A percentile compares a stretch with the other conserved stretches of the same genome.
Evolutionary conservation across 2,888 invertebrate species (phyloP).

Genomic region (Masnerella sp.): DNA sequence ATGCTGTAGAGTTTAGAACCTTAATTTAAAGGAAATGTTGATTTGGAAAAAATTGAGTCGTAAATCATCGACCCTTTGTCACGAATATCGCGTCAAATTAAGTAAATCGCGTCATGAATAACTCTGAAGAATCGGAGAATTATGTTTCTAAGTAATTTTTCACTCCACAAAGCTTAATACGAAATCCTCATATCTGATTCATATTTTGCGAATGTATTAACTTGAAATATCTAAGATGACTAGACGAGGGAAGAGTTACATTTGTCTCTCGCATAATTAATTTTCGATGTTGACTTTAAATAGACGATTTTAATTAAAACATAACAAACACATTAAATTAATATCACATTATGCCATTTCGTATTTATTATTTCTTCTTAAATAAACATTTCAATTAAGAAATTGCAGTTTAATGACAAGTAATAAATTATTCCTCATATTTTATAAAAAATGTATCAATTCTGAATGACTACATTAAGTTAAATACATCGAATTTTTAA

Average conservation of each 20-base stretch:
- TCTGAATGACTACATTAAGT: no score
- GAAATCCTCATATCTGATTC: constrained; percentile 23
- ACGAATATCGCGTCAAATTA: background rate
- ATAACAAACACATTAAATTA: no score
- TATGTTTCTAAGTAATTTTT: constrained; percentile 32
- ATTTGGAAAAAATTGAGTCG: background rate
- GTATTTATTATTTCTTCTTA: no score
- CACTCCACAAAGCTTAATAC: constrained; percentile 12
- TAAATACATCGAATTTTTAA: no score
- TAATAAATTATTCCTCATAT: no score
- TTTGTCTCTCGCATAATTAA: constrained; percentile 22
- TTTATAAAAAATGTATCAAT: no score
- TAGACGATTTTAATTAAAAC: no score
- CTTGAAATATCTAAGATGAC: constrained; percentile 2
- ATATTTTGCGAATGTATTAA: constrained; percentile 24
- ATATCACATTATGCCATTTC: no score
- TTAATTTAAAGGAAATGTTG: background rate
- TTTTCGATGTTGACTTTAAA: constrained; percentile 5
- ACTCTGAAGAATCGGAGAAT: constrained; percentile 31
- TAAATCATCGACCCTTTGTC: background rate
- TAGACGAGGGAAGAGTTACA: constrained; percentile 18
- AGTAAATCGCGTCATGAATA: constrained; percentile 19
- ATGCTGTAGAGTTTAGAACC: no score
- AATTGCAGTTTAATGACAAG: no score
- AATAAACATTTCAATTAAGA: no score